These are phyloP conservation scores for Pheosia gnoma DNA, from an alignment of 2,888 invertebrate genomes.

Conservation along the genomic window DNA sequence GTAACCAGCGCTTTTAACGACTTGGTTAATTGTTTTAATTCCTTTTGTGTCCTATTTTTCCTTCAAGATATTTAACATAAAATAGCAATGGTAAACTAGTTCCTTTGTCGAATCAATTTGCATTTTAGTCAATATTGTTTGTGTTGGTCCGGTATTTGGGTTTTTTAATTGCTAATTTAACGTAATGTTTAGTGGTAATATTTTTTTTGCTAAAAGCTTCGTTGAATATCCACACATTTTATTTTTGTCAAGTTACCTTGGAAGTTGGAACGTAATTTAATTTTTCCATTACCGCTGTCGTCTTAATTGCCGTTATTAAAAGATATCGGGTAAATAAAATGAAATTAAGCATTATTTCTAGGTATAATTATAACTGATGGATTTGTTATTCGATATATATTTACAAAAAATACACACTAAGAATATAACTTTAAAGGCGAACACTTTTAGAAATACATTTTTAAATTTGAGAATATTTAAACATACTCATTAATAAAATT, in stretches of 20 bases:
- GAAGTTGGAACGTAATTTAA: slow-evolving; percentile 52
- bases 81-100: background rate
- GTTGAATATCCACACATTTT: slow-evolving; percentile 31
- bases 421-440: no score
- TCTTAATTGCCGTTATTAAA: slow-evolving; percentile 57
- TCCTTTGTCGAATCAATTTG: background rate
- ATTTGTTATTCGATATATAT: slow-evolving; percentile 32
- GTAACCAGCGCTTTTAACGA: slow-evolving; percentile 27
- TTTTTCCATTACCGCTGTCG: slow-evolving; percentile 59
- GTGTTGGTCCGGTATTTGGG: no score
- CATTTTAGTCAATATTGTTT: background rate
- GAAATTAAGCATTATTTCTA: slow-evolving; percentile 40
- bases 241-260: slow-evolving; percentile 44
- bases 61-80: background rate
- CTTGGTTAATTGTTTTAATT: slow-evolving; percentile 8
- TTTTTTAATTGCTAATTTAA: slow-evolving; percentile 1
- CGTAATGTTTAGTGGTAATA: background rate
- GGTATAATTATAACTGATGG: slow-evolving; percentile 42
- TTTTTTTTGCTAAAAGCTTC: slow-evolving; percentile 13
- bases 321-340: slow-evolving; percentile 42
- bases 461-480: no score
- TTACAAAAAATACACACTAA: no score
- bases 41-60: slow-evolving; percentile 1
- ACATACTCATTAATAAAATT: no score
- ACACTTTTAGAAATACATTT: no score